Evolutionary conservation across 2,797 vertebrate genomes (phyloP), one percentile per base, ranked within the genome.

Genomic region (Oreonectes daqikongensis): DNA sequence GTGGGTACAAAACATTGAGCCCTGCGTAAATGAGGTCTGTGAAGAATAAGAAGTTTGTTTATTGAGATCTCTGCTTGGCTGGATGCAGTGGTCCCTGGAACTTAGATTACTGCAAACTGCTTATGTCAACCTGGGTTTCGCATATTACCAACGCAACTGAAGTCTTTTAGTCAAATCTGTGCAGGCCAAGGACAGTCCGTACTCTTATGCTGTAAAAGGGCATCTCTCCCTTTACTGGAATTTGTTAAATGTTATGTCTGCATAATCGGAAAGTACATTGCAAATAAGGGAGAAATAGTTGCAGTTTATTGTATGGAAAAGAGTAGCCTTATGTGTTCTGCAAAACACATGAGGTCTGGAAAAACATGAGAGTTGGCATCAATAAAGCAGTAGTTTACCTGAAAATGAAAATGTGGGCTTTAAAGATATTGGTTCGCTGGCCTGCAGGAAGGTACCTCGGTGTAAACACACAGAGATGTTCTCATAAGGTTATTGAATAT

Each of bases 11-110:
- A 10, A 67, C 63, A 35, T 60, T 63, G 50, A 77, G 40, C 32
- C 14, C 20, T 26, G 66, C 15, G 55, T 57, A 52, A 48, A 28
- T 7, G 28, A 59, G 11, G 32, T 69, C 38, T 73, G 40, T 70
- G 65, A 40, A 74, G 66, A 48, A 77, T 30, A 32, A 40, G 50
- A 53, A 69, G 72, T 77, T 76, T 78, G 78, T 75, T 80, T 68
- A 79, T 78, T 70, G 35, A 64, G 46, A 74, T 66, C 63, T 68
- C 35, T 11, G 26, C 30, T 69, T 60, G 59, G 53, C 67, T 72
- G 10, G n/a, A 57, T 26, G 46, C 44, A 44, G 64, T 44, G 42
- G 18, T 78, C 30, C 44, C 32, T 65, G 60, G 69, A 40, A 61
- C 40, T 15, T 18, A 65, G 9, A 52, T 66, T 32, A 55, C 24